Conservation (phyloP, 2,888 invertebrate species). For the Dicycla oo region DNA sequence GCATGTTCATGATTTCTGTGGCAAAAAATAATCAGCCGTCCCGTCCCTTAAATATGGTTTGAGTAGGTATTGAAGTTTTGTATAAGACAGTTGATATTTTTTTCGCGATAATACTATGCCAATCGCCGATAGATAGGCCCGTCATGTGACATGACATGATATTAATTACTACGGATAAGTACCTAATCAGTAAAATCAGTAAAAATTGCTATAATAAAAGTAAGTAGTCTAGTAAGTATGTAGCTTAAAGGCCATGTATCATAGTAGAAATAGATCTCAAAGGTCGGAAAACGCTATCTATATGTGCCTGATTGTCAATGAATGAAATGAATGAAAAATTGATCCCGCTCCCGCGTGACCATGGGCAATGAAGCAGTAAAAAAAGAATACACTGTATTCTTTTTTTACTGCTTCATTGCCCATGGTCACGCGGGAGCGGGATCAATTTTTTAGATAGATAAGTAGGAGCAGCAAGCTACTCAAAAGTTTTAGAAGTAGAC, state of each 20-base stretch:
- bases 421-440: background rate
- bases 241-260: background rate
- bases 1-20: too few relatives aligned
- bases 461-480: background rate
- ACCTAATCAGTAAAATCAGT: too few relatives aligned
- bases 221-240: background rate
- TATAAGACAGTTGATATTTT: too few relatives aligned
- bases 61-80: too few relatives aligned
- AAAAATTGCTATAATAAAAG: constrained; percentile 1
- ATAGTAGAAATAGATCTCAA: background rate
- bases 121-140: background rate
- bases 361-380: background rate
- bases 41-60: too few relatives aligned
- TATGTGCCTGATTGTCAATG: background rate
- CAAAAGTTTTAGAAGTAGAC: background rate
- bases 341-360: background rate
- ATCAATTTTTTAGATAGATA: background rate
- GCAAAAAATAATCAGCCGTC: too few relatives aligned
- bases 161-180: constrained; percentile 4
- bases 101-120: too few relatives aligned
- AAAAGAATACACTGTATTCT: too few relatives aligned
- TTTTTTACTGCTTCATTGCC: background rate
- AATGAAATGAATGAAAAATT: too few relatives aligned
- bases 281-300: background rate
- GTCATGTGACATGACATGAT: background rate